Conservation (phyloP, 2,888 invertebrate genomes). For the Protophormia terraenovae region DNA sequence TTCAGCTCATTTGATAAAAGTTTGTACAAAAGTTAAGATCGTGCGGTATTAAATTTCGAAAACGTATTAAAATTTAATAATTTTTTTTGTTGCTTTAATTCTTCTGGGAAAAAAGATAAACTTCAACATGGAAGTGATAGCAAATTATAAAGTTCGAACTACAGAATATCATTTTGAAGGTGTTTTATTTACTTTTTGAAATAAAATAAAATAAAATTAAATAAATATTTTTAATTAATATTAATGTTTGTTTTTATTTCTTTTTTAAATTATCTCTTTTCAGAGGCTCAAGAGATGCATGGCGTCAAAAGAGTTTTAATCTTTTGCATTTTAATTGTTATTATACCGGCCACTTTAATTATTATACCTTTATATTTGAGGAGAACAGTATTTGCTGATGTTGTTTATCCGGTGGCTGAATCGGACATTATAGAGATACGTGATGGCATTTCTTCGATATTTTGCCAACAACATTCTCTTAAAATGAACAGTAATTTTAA, state of each 20-base stretch:
- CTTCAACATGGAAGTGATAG: conserved; percentile 51
- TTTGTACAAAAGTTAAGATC: conserved; percentile 45
- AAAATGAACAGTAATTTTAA: conserved; percentile 88
- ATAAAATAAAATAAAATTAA: not conserved
- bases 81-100: not conserved
- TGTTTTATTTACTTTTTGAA: conserved; percentile 67
- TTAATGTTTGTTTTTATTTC: not conserved
- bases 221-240: not conserved
- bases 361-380: conserved; percentile 90
- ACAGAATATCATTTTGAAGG: conserved; percentile 79
- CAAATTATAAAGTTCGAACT: conserved; percentile 69
- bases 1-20: conserved; percentile 59
- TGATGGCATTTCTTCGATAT: conserved; percentile 91
- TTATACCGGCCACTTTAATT: conserved; percentile 89
- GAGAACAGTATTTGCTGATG: conserved; percentile 89
- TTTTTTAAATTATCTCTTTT: conserved; percentile 73
- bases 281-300: conserved; percentile 88
- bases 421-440: conserved; percentile 92
- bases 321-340: conserved; percentile 89
- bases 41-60: not conserved
- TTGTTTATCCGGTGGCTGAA: conserved; percentile 89
- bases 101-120: not conserved
- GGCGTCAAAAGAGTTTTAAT: conserved; percentile 89
- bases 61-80: not conserved
- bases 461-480: conserved; percentile 90